Base-by-base conservation (phyloP, 2,797 vertebrate species). In the Mus spretus region DNA sequence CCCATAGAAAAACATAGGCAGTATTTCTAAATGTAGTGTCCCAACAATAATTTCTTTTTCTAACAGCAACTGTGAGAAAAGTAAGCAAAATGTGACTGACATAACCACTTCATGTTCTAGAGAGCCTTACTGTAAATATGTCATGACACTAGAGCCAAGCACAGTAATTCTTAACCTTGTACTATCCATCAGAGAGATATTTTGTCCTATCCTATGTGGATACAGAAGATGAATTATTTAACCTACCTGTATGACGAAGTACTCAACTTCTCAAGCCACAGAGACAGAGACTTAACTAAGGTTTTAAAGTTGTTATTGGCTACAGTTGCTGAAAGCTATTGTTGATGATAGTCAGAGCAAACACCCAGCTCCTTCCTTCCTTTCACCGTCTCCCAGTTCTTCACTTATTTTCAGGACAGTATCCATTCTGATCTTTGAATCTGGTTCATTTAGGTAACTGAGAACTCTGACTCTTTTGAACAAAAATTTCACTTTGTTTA, bases 401-500 rank as follows among this genome's bases (percentile, higher is more conserved):
- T 93, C 83, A 67, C 61, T 92, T 89, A 61, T 57, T 92, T 92
- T 47, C 85, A 72, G 57, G 61, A 44, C 65, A 70, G 6, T 40
- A 70, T 67, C 74, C 79, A 55, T 82, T 93, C 67, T 34, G 13
- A 57, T 47, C 53, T 86, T 89, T 53, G 50, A 63, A 78, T 92
- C 89, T 70, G 34, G 65, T 91, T 94, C 50, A 80, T 74, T 67
- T 44, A 84, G 5, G 14, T 70, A 44, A 26, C 37, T 77, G 85
- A 89, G 37, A 92, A 67, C 50, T 88, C 9, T n/a, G 37, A 53
- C 57, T 82, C 67, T 92, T 81, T 82, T 4, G 2, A 34, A 44
- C 10, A 40, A 50, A 91, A 96, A 86, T 97, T 95, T 77, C 77
- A 57, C 82, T 88, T 93, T 78, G 40, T 95, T 93, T 84, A 63